phyloP scores from a whole-genome alignment of 2,888 invertebrate genomes.

The Calephelis perditalis region DNA sequence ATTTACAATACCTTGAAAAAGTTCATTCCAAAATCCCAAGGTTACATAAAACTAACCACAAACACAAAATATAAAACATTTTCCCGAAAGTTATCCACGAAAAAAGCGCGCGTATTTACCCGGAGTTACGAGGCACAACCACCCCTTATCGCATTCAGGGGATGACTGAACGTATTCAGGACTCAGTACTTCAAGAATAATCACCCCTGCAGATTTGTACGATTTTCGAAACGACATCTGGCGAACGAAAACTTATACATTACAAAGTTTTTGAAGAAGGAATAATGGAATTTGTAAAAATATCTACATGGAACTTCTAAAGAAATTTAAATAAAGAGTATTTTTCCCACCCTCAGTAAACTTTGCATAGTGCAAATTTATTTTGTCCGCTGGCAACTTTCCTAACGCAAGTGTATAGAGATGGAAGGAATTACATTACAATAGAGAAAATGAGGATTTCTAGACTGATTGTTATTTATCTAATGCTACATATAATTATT shows the following conservation, averaged over 20 bases:
- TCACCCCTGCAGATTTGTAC: slow-evolving; percentile 5
- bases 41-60: not conserved
- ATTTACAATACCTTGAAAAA: not conserved
- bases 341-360: slow-evolving; percentile 1
- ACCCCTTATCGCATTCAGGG: slow-evolving; percentile 8
- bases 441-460: not conserved
- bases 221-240: slow-evolving; percentile 40
- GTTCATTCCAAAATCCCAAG: slow-evolving; percentile 8
- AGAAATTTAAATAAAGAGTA: slow-evolving; percentile 17
- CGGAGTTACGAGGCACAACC: not conserved
- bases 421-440: slow-evolving; percentile 19
- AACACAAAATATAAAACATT: slow-evolving; percentile 2
- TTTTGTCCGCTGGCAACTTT: slow-evolving; percentile 18
- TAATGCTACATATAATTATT: too few relatives aligned
- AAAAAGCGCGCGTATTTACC: slow-evolving; percentile 4
- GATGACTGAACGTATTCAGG: slow-evolving; percentile 7
- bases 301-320: slow-evolving; percentile 14
- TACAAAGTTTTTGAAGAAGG: slow-evolving; percentile 23
- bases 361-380: slow-evolving; percentile 18
- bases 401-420: slow-evolving; percentile 21
- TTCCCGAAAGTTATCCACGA: slow-evolving; percentile 5
- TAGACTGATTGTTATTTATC: not conserved
- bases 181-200: slow-evolving; percentile 1
- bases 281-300: not conserved
- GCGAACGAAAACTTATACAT: slow-evolving; percentile 42